phyloP scores from a whole-genome alignment of 2,888 invertebrate genomes.

The Caenorhabditis virilis region DNA sequence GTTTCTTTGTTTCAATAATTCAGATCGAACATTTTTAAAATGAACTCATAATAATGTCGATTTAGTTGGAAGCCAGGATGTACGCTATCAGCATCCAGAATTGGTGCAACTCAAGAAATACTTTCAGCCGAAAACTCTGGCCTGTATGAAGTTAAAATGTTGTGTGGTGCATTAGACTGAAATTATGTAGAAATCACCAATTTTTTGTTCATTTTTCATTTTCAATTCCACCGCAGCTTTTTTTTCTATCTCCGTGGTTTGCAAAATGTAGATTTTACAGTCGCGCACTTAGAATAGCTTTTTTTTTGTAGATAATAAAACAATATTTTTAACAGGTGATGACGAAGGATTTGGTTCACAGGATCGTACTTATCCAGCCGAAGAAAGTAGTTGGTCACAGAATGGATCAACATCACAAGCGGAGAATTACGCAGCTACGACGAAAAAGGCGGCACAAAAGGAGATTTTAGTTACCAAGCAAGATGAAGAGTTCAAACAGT shows the following conservation, averaged over 20 bases:
- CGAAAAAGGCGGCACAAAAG: not conserved
- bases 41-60: not conserved
- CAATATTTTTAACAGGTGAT: constrained; percentile 19
- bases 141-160: too few relatives aligned
- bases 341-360: constrained; percentile 35
- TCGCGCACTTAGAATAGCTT: too few relatives aligned
- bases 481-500: too few relatives aligned
- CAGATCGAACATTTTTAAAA: not conserved
- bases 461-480: too few relatives aligned
- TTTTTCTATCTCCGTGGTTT: too few relatives aligned
- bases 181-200: too few relatives aligned
- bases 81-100: constrained; percentile 31
- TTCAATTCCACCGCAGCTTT: too few relatives aligned
- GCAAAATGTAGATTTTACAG: too few relatives aligned
- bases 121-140: too few relatives aligned
- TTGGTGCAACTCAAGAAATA: constrained; percentile 34
- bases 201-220: too few relatives aligned
- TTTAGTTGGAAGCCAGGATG: constrained; percentile 39
- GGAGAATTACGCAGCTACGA: not conserved
- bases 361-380: constrained; percentile 21
- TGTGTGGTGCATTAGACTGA: too few relatives aligned
- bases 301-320: too few relatives aligned
- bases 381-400: constrained; percentile 29
- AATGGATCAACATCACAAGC: constrained; percentile 28
- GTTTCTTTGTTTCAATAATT: not conserved